phyloP scores from a whole-genome alignment of 2,797 vertebrate genomes.

The Mus caroli region DNA sequence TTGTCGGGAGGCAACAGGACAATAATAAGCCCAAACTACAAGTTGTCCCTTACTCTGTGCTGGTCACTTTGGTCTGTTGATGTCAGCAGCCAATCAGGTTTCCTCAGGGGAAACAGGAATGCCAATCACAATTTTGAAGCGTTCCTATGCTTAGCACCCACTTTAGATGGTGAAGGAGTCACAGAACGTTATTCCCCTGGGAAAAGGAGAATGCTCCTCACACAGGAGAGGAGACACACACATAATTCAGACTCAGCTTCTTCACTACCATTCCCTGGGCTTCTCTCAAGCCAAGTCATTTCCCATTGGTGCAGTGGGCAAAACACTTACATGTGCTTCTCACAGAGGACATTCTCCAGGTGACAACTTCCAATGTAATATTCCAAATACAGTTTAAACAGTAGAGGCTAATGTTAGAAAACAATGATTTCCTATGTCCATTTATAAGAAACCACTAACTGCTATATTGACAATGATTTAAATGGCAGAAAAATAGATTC shows the following conservation, averaged over 20 bases:
- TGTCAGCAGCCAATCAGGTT: neutral
- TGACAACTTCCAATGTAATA: constrained; percentile 45
- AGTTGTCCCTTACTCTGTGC: neutral
- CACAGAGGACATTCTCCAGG: constrained; percentile 33
- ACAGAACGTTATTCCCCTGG: neutral
- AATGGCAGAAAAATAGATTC: constrained; percentile 27
- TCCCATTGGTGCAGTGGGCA: neutral
- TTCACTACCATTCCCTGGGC: neutral
- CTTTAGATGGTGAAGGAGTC: neutral
- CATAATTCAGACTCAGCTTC: neutral
- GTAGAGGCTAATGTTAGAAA: constrained; percentile 28
- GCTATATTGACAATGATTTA: neutral
- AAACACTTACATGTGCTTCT: constrained; percentile 1
- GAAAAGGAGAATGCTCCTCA: neutral
- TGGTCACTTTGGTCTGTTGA: constrained; percentile 15
- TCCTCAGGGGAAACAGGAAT: neutral
- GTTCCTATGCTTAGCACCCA: constrained; percentile 26
- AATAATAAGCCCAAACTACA: constrained; percentile 29
- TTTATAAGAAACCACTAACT: constrained; percentile 35
- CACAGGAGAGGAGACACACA: neutral
- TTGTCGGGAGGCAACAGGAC: constrained; percentile 30
- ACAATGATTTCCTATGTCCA: constrained; percentile 52
- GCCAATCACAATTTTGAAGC: neutral
- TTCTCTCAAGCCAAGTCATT: constrained; percentile 11
- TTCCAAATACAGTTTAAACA: constrained; percentile 66